These are phyloP conservation scores for Cecidostiba fungosa DNA, from an alignment of 2,888 invertebrate genomes.

Conservation along the genomic window DNA sequence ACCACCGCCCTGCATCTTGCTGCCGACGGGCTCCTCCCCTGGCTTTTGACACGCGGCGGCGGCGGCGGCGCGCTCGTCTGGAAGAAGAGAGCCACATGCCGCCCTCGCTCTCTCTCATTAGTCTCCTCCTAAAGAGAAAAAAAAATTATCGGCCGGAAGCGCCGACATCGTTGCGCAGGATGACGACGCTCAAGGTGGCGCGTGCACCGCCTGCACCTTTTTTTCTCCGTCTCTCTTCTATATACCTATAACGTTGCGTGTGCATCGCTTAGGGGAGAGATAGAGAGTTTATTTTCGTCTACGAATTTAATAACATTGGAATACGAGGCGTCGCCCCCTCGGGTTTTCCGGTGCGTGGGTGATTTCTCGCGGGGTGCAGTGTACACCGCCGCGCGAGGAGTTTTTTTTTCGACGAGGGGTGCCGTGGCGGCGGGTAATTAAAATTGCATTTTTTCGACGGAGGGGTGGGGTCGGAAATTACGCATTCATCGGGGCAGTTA, in stretches of 20 bases:
- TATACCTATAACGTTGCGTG: not conserved
- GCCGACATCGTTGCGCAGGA: constrained; percentile 12
- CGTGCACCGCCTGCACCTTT: constrained; percentile 13
- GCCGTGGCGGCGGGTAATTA: constrained; percentile 28
- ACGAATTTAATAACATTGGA: constrained; percentile 50
- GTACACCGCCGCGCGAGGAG: not conserved
- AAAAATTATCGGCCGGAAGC: constrained; percentile 60
- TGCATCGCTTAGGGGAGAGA: not conserved
- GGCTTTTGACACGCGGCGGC: constrained; percentile 33
- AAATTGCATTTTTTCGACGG: constrained; percentile 48
- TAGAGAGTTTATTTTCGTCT: constrained; percentile 45
- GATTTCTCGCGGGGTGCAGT: not conserved
- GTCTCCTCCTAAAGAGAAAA: constrained; percentile 30
- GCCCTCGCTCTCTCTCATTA: constrained; percentile 50
- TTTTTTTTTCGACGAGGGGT: constrained; percentile 7
- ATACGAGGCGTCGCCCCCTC: not conserved
- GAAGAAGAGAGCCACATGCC: constrained; percentile 49
- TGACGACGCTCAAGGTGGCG: constrained; percentile 28
- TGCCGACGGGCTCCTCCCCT: not conserved
- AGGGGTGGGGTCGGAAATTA: constrained; percentile 37
- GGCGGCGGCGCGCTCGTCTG: constrained; percentile 22
- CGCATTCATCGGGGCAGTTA: constrained; percentile 31
- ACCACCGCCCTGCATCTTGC: not conserved
- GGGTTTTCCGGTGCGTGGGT: not conserved
- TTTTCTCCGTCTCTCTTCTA: no score